Conservation (phyloP, 1,140 invertebrate genomes). For the Ladona fulva region DNA sequence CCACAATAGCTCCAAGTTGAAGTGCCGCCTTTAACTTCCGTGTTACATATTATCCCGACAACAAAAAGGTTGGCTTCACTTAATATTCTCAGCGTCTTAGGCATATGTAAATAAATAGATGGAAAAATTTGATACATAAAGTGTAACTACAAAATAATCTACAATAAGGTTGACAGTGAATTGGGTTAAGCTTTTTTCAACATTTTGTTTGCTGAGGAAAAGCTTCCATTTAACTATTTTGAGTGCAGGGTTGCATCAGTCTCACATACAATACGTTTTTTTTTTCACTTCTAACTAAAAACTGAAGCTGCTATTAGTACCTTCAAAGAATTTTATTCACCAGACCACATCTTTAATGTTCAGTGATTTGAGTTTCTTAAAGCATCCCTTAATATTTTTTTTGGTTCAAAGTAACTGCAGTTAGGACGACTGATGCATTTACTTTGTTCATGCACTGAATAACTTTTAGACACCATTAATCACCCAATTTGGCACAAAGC, state of each 20-base stretch:
- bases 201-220: neutral
- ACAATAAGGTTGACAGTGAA: constrained; percentile 1
- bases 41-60: neutral
- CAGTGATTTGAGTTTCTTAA: constrained; percentile 10
- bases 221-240: constrained; percentile 9
- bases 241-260: neutral
- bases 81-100: neutral
- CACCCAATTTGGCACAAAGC: neutral
- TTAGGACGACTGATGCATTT: neutral
- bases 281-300: constrained; percentile 7
- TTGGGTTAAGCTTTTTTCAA: neutral
- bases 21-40: neutral
- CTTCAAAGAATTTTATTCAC: neutral
- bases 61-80: neutral
- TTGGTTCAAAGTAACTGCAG: constrained; percentile 4
- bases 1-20: neutral
- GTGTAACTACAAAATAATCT: constrained; percentile 3
- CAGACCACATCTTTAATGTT: constrained; percentile 3
- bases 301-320: constrained; percentile 9
- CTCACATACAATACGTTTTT: neutral
- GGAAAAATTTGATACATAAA: constrained; percentile 6
- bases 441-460: neutral
- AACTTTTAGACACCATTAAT: constrained; percentile 7
- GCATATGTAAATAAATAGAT: constrained; percentile 4
- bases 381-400: neutral